phyloP scores from a whole-genome alignment of 1,140 invertebrate species.

The Physella acuta region DNA sequence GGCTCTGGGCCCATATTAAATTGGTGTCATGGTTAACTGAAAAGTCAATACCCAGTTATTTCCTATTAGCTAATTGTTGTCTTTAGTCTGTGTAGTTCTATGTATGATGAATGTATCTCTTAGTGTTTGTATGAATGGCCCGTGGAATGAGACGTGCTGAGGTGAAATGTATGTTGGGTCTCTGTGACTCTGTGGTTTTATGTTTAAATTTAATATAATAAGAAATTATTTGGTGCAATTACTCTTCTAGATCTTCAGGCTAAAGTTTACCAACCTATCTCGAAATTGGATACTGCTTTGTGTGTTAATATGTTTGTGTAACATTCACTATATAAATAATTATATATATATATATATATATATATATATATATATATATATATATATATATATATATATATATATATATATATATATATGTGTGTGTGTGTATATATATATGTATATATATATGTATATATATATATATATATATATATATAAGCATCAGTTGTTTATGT shows the following conservation, averaged over 20 bases:
- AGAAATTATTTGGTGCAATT: background rate
- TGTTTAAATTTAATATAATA: background rate
- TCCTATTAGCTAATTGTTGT: background rate
- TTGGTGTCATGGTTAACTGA: slow-evolving; percentile 48
- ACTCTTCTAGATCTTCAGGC: background rate
- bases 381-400: background rate
- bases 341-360: background rate
- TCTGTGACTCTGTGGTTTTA: background rate
- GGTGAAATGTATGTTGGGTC: background rate
- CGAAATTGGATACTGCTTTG: background rate
- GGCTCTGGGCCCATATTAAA: slow-evolving; percentile 50
- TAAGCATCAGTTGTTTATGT: background rate
- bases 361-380: background rate
- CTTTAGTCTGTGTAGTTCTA: background rate
- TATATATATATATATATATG: background rate
- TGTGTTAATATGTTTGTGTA: background rate
- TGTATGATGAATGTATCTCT: background rate
- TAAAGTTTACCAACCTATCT: background rate
- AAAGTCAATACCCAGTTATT: background rate
- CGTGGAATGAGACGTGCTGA: background rate
- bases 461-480: background rate
- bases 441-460: no score
- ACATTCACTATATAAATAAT: background rate
- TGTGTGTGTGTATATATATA: no score
- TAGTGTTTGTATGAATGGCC: background rate